phyloP scores from a whole-genome alignment of 2,113 vertebrate genomes.

The Ceyx margarethae region DNA sequence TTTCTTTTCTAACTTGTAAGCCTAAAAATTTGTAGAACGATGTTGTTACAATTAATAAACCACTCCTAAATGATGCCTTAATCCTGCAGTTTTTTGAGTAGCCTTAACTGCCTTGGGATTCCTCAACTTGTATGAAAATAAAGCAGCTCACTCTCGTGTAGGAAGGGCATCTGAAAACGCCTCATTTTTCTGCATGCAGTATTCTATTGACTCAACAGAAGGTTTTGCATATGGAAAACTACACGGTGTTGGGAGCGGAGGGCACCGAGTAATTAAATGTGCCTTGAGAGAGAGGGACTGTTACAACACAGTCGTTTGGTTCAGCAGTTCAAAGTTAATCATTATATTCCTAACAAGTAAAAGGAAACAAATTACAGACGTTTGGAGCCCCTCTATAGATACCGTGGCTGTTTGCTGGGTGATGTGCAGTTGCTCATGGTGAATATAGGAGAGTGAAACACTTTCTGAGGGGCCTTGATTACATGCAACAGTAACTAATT shows the following conservation, averaged over 20 bases:
- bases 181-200: not conserved
- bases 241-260: not conserved
- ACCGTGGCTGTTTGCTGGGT: not conserved
- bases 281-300: not conserved
- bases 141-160: not conserved
- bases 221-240: slow-evolving; percentile 17
- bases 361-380: not conserved
- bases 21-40: not conserved
- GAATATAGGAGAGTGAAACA: not conserved
- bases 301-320: not conserved
- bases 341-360: not conserved
- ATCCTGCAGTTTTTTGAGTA: not conserved
- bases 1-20: not conserved
- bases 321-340: slow-evolving; percentile 27
- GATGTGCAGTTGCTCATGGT: not conserved
- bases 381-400: not conserved
- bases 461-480: not conserved
- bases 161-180: not conserved
- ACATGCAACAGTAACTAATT: slow-evolving; percentile 6
- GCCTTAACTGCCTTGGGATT: not conserved
- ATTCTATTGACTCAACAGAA: not conserved
- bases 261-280: not conserved
- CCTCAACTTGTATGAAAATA: not conserved
- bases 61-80: not conserved
- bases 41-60: not conserved